Percentiles rank a stretch among this genome's conserved stretches.
These are phyloP conservation scores for Hecatera dysodea DNA, from an alignment of 2,888 invertebrate genomes.

Conservation along the genomic window DNA sequence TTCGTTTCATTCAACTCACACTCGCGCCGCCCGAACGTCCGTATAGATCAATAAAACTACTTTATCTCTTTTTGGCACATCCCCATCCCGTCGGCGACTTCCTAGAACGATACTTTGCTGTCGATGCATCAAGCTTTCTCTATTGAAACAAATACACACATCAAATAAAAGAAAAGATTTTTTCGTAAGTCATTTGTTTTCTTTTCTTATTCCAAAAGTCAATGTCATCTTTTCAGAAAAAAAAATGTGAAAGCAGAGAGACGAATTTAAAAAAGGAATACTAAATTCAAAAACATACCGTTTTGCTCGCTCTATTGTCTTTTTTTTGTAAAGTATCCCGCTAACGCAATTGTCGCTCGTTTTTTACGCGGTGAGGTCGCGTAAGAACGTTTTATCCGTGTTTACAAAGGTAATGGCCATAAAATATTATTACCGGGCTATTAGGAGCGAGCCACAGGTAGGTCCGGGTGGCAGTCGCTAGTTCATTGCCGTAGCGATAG, in stretches of 20 bases:
- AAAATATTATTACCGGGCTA: constrained; percentile 88
- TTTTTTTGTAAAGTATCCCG: constrained; percentile 76
- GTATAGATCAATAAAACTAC: constrained; percentile 92
- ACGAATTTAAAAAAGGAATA: constrained; percentile 72
- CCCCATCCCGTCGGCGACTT: constrained; percentile 89
- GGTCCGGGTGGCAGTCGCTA: constrained; percentile 79
- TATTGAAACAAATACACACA: constrained; percentile 68
- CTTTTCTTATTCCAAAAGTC: constrained; percentile 46
- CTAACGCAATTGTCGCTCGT: constrained; percentile 84
- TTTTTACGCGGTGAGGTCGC: constrained; percentile 79
- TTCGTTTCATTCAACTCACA: constrained; percentile 91
- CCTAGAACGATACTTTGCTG: constrained; percentile 85
- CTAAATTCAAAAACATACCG: constrained; percentile 69
- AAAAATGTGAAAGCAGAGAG: constrained; percentile 64
- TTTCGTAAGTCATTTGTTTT: constrained; percentile 28
- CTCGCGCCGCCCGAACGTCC: constrained; percentile 90
- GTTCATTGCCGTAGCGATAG: constrained; percentile 81
- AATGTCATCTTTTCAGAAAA: constrained; percentile 43
- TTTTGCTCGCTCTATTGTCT: constrained; percentile 71
- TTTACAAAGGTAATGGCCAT: constrained; percentile 89
- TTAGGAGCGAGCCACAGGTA: constrained; percentile 88
- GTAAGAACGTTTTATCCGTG: constrained; percentile 85
- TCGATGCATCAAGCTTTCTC: constrained; percentile 81
- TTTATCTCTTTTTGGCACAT: constrained; percentile 92
- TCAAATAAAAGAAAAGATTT: constrained; percentile 59